Evolutionary conservation across 2,888 invertebrate genomes (phyloP), one percentile per base, ranked within the genome.

Genomic region (Ophion ventricosus): DNA sequence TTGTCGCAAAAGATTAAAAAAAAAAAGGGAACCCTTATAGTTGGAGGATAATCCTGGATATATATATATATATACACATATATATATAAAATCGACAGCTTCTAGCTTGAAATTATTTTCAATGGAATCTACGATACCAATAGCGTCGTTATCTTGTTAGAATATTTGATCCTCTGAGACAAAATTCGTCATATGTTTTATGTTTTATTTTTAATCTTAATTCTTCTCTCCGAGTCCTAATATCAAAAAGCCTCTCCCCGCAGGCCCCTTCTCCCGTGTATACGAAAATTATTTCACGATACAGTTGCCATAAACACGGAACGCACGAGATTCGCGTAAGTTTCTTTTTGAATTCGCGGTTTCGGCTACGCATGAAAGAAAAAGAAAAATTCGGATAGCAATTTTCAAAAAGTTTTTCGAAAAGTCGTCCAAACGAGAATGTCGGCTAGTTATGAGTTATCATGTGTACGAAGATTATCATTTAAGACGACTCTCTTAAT

Each of bases 81-180:
- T 4, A 14, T 49, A 49, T 3, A 57, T 76, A 76, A 35, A 66
- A 49, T 75, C 64, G 72, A 56, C 29, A 66, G 54, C 75, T 29
- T 67, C 67, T 49, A 67, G 49, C 25, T 25, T 17, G 25, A 64
- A 25, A 25, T 54, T 64, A 54, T 35, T 25, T 54, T 10, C 29
- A 35, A 29, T 64, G 29, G 26, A 75, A 75, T 54, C 63, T 75
- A 75, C 54, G 20, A 49, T 69, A 61, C 49, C 49, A 49, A 23
- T 49, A 26, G 59, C 14, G 56, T 49, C 49, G n/a, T 59, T 26
- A 14, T 61, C 26, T 57, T 29, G 14, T 72, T 57, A 14, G 35
- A 57, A 74, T 10, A 25, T 63, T 74, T 49, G 14, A 57, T 72
- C 72, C 56, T 70, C 70, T 14, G 56, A 56, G 56, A 56, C 40